phyloP scores from a whole-genome alignment of 23 tunicate genomes.

The Trididemnum nubilum region DNA sequence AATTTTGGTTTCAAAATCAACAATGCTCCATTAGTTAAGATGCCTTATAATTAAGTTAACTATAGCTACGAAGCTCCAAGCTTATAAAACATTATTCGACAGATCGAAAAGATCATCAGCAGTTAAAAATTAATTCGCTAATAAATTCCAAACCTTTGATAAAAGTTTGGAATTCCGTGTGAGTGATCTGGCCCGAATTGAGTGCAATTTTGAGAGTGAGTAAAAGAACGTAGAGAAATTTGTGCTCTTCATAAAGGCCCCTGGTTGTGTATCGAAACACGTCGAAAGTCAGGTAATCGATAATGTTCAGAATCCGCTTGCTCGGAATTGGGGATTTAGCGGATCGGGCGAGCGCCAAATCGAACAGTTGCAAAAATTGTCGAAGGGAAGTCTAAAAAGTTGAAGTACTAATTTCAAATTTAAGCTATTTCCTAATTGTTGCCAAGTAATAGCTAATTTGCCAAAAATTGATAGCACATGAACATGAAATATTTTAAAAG shows the following conservation, averaged over 20 bases:
- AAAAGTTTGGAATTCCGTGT: constrained; percentile 94
- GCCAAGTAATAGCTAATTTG: neutral
- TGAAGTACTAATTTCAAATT: too few relatives aligned
- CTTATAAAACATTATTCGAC: too few relatives aligned
- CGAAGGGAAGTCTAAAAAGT: constrained; percentile 89
- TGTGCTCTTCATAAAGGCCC: constrained; percentile 97
- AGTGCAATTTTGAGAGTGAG: constrained; percentile 97
- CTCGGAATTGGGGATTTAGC: constrained; percentile 92
- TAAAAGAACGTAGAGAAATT: constrained; percentile 96
- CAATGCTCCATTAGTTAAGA: too few relatives aligned
- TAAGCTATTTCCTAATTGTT: neutral
- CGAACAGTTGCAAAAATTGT: constrained; percentile 92
- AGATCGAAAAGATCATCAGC: too few relatives aligned
- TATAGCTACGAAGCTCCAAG: too few relatives aligned
- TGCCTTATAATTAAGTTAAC: too few relatives aligned
- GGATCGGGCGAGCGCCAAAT: constrained; percentile 75
- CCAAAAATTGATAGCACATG: neutral
- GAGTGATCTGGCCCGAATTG: constrained; percentile 73
- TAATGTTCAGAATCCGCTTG: constrained; percentile 90
- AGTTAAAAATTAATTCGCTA: too few relatives aligned
- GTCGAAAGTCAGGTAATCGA: constrained; percentile 90
- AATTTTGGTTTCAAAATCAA: too few relatives aligned
- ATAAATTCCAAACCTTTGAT: too few relatives aligned
- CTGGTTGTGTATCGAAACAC: constrained; percentile 97
- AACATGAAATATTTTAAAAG: too few relatives aligned